phyloP scores from a whole-genome alignment of 2,888 invertebrate species.

The Idaea aversata region DNA sequence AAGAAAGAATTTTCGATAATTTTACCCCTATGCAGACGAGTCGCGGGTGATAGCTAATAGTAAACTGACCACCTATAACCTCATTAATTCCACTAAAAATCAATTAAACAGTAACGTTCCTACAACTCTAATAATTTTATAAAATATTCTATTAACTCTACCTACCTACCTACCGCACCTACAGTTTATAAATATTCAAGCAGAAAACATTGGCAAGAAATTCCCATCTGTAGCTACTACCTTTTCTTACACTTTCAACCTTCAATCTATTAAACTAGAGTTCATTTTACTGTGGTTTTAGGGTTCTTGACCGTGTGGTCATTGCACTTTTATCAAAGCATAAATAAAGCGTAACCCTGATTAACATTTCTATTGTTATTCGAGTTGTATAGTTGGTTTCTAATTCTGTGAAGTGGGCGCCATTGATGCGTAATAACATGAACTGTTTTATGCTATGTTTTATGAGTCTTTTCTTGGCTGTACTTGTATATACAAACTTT shows the following conservation, averaged over 20 bases:
- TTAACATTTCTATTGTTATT: slow-evolving; percentile 15
- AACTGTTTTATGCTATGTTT: not conserved
- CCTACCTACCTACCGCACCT: not conserved
- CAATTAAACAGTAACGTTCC: not conserved
- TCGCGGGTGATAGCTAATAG: not conserved
- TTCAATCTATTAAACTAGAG: not conserved
- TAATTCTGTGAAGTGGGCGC: slow-evolving; percentile 13
- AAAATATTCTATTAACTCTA: not conserved
- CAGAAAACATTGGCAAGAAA: not conserved
- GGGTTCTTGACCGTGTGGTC: slow-evolving; percentile 18
- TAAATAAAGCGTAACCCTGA: slow-evolving; percentile 13
- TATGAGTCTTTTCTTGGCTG: not conserved
- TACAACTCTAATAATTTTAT: not conserved
- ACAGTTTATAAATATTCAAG: not conserved
- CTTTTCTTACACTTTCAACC: not conserved
- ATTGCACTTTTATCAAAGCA: slow-evolving; percentile 27
- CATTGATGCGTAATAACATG: slow-evolving; percentile 9
- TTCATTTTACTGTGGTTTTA: not conserved
- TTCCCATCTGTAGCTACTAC: not conserved
- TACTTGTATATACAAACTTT: not conserved
- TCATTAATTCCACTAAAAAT: not conserved
- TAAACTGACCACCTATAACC: no score
- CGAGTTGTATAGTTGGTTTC: slow-evolving; percentile 5
- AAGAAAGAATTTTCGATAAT: no score
- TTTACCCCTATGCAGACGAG: no score